Evolutionary conservation across 92 coral and sea anemone genomes (phyloP).

Genomic region (Porites lobata): DNA sequence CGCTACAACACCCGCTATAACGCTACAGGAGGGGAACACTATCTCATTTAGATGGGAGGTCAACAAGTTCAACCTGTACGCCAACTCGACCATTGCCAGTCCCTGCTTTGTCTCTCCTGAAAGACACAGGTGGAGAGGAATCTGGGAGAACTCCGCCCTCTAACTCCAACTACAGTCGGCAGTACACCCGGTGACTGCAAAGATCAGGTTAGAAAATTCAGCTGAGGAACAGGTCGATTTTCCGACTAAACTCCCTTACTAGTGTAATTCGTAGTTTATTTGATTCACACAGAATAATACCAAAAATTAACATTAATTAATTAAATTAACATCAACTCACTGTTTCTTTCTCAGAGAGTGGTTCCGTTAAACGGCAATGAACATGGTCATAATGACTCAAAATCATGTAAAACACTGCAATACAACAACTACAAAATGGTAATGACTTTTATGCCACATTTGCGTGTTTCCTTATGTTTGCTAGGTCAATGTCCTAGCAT

Average conservation of each 20-base stretch:
- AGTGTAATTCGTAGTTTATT: background rate
- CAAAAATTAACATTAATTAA: background rate
- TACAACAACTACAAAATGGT: too few relatives aligned
- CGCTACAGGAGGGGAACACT: background rate
- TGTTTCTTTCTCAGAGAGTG: background rate
- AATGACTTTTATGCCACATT: too few relatives aligned
- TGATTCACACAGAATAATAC: constrained; percentile 1
- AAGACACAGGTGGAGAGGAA: background rate
- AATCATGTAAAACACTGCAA: too few relatives aligned
- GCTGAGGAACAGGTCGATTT: background rate
- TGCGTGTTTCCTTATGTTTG: too few relatives aligned
- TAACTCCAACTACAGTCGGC: background rate
- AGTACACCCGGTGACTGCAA: constrained; percentile 12
- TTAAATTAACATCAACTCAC: background rate
- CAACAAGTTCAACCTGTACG: background rate
- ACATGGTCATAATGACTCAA: background rate
- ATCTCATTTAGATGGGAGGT: background rate
- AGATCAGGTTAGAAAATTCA: background rate
- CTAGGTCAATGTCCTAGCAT: too few relatives aligned
- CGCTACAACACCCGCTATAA: background rate
- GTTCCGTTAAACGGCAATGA: background rate
- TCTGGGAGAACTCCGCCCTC: too few relatives aligned
- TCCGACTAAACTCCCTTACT: background rate
- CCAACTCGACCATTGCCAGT: background rate
- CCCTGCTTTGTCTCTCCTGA: constrained; percentile 4